Percentiles rank a stretch among this genome's conserved stretches.
Conservation (phyloP, 1,140 invertebrate species). For the Zaprionus taronus region DNA sequence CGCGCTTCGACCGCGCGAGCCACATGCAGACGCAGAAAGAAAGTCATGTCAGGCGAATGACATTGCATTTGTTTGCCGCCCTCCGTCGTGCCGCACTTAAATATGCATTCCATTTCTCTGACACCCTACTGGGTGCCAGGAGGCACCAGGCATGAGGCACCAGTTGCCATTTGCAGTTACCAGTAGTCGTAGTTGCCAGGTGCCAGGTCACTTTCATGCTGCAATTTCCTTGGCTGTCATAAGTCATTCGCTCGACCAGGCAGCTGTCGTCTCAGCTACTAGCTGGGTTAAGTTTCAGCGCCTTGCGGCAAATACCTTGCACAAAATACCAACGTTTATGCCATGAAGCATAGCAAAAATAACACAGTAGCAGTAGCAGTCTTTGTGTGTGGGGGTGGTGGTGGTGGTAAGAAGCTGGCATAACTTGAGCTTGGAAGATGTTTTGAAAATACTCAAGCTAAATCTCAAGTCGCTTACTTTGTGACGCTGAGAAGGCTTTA, state of each 20-base stretch:
- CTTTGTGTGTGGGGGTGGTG: background rate
- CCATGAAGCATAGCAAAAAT: conserved; percentile 6
- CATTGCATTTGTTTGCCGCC: conserved; percentile 51
- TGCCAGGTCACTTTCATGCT: conserved; percentile 38
- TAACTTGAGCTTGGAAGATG: background rate
- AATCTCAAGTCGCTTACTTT: background rate
- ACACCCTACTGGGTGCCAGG: background rate
- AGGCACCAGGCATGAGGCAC: background rate
- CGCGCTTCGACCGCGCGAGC: background rate
- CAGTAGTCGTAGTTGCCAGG: background rate
- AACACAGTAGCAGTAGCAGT: background rate
- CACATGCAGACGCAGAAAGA: conserved; percentile 10
- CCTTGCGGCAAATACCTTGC: conserved; percentile 1
- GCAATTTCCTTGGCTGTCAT: conserved; percentile 67
- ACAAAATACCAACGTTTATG: conserved; percentile 14
- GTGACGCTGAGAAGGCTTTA: no score
- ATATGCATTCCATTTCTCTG: conserved; percentile 1
- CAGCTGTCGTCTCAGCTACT: conserved; percentile 55
- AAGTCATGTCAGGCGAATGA: conserved; percentile 44
- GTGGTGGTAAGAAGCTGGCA: background rate
- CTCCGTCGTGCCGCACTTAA: background rate
- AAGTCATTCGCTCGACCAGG: conserved; percentile 59
- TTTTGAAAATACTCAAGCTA: background rate
- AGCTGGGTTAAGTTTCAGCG: background rate
- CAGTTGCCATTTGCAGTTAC: background rate